Evolutionary conservation across 2,797 vertebrate species (phyloP).

Genomic region (Parambassis ranga): DNA sequence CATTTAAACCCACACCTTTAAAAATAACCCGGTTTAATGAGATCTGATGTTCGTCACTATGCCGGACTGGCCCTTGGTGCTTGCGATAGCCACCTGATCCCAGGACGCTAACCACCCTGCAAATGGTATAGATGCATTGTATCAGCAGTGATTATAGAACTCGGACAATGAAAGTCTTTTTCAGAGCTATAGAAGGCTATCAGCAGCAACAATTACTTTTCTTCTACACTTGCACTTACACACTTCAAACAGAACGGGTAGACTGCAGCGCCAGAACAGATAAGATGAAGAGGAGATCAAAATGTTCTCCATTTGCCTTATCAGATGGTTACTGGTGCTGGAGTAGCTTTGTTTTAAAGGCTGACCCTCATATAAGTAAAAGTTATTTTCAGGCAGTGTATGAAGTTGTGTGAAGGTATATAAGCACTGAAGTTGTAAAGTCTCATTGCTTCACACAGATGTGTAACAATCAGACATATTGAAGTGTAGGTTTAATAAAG

Average conservation of each 20-base stretch:
- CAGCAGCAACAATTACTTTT: conserved; percentile 56
- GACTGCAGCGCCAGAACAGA: conserved; percentile 63
- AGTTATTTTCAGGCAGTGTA: conserved; percentile 14
- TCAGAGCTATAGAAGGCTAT: conserved; percentile 48
- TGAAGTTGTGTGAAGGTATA: conserved; percentile 9
- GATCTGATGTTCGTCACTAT: conserved; percentile 70
- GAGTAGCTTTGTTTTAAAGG: conserved; percentile 24
- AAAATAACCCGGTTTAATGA: conserved; percentile 57
- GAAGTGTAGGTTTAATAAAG: too few species aligned
- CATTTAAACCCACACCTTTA: conserved; percentile 61
- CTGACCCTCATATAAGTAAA: conserved; percentile 26
- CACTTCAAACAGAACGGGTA: conserved; percentile 71
- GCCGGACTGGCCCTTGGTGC: conserved; percentile 38
- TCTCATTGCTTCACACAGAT: too few species aligned
- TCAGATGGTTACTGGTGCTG: conserved; percentile 43
- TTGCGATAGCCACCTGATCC: conserved; percentile 25
- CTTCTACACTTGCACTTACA: conserved; percentile 47
- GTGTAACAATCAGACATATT: too few species aligned
- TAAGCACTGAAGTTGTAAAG: too few species aligned
- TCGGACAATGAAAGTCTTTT: conserved; percentile 33
- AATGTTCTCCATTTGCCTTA: conserved; percentile 53
- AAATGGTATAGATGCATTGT: conserved; percentile 15
- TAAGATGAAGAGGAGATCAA: conserved; percentile 68
- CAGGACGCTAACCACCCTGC: conserved; percentile 21
- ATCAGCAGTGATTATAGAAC: conserved; percentile 48